These are phyloP conservation scores for Tetramorium alpestre DNA, from an alignment of 1,140 invertebrate species.

Conservation along the genomic window DNA sequence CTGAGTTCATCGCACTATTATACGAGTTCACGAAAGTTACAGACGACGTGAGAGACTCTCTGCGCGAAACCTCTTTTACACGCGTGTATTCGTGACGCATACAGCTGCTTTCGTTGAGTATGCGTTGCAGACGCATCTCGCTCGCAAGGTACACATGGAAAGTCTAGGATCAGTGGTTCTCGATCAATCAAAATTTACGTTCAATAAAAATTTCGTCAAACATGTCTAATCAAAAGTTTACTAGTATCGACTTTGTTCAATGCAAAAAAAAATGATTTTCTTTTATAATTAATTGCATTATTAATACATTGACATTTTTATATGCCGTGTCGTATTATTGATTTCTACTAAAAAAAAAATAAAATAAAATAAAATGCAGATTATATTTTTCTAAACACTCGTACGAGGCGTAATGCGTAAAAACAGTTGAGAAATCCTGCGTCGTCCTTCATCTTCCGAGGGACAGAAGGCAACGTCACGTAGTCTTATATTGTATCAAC, in stretches of 20 bases:
- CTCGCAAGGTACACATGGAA: not conserved
- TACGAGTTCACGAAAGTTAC: conserved; percentile 65
- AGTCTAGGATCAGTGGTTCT: conserved; percentile 20
- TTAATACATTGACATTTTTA: not conserved
- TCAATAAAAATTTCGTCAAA: not conserved
- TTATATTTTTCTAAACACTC: not conserved
- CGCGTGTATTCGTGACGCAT: not conserved
- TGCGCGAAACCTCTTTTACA: conserved; percentile 5
- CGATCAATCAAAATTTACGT: not conserved
- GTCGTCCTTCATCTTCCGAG: conserved; percentile 32
- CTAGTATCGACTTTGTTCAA: too few relatives aligned
- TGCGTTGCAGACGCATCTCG: not conserved
- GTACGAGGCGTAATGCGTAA: too few relatives aligned
- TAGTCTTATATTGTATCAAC: conserved; percentile 77
- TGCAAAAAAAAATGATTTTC: not conserved
- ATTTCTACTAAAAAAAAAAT: not conserved
- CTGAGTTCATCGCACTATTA: conserved; percentile 69
- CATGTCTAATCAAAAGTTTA: not conserved
- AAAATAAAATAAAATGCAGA: not conserved
- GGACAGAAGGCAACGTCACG: conserved; percentile 67
- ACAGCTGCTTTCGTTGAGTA: conserved; percentile 26
- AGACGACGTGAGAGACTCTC: conserved; percentile 36
- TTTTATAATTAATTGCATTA: not conserved
- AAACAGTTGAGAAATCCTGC: conserved; percentile 15
- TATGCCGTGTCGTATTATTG: not conserved